Evolutionary conservation across 2,113 vertebrate species (phyloP), one percentile per base, ranked within the genome.

Genomic region (Carassius carassius): DNA sequence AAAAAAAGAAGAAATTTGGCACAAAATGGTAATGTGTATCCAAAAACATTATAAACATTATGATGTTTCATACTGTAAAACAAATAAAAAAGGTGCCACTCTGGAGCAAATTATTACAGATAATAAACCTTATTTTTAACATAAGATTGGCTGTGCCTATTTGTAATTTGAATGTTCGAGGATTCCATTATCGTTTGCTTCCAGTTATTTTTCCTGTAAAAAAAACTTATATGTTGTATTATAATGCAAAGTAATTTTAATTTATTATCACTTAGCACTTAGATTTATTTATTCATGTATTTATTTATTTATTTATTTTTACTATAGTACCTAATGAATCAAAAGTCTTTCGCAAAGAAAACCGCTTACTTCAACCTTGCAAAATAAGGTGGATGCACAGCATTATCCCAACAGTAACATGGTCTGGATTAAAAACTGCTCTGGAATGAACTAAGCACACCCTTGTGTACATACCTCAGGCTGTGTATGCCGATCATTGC

Each of bases 391-490:
- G 19, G 56, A 58, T n/a, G 13, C 3, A 7, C 23, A 51, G 1
- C 44, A 81, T 69, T 25, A 13, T 29, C 7, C 10, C 25, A 69
- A 17, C 25, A 23, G 37, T 44, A 81, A 51, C 79, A 49, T 35
- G 62, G 62, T 35, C 62, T 81, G 78, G 78, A 67, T 49, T 49
- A 1, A 67, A 81, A 81, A 51, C 41, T 67, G 37, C 41, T 49
- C 62, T 67, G 78, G 62, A 67, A 81, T 67, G 60, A 67, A 67
- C 62, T n/a, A 11, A 51, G 62, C 62, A 44, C 60, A 65, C 60
- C 78, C 35, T 1, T 44, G n/a, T 80, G 14, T 44, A 67, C 44
- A 69, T 47, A 51, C 62, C 25, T 79, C 77, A 62, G 19, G 37
- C 58, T 44, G 41, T 25, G 58, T 47, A 79, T 4, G 14, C 13